These are phyloP conservation scores for Platyscapa corneri DNA, from an alignment of 1,140 invertebrate genomes.

Conservation along the genomic window DNA sequence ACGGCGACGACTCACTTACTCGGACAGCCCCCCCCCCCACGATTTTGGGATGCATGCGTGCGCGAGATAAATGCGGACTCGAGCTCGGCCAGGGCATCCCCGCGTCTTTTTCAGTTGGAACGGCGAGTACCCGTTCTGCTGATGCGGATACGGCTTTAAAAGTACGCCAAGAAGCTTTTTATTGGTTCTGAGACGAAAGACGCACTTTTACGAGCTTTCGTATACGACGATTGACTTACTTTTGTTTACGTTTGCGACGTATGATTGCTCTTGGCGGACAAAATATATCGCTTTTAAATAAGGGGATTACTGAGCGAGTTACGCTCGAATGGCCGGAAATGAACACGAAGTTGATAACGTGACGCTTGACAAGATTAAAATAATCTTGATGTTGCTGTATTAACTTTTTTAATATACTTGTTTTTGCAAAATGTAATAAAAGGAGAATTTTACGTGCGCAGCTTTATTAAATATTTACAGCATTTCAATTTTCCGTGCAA, in stretches of 20 bases:
- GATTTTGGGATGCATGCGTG: background rate
- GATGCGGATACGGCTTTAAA: background rate
- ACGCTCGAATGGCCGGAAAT: background rate
- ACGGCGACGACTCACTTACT: background rate
- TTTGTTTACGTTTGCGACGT: background rate
- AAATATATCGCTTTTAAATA: slow-evolving; percentile 1
- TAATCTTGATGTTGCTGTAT: background rate
- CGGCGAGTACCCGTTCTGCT: background rate
- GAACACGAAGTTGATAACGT: background rate
- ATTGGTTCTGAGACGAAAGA: background rate
- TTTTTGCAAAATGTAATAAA: background rate
- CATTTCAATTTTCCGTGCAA: background rate
- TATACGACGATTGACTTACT: slow-evolving; percentile 13
- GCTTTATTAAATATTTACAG: background rate
- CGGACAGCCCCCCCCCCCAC: no score
- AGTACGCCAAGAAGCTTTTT: background rate
- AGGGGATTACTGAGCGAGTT: background rate
- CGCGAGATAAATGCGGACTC: background rate
- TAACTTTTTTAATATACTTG: background rate
- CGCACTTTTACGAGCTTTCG: slow-evolving; percentile 3
- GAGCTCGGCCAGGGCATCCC: background rate
- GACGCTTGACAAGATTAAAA: background rate
- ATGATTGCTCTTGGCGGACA: background rate
- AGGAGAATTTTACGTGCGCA: background rate
- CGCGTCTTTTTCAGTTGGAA: background rate